These are phyloP conservation scores for Neofelis nebulosa DNA, from an alignment of 2,113 vertebrate species.

Conservation along the genomic window DNA sequence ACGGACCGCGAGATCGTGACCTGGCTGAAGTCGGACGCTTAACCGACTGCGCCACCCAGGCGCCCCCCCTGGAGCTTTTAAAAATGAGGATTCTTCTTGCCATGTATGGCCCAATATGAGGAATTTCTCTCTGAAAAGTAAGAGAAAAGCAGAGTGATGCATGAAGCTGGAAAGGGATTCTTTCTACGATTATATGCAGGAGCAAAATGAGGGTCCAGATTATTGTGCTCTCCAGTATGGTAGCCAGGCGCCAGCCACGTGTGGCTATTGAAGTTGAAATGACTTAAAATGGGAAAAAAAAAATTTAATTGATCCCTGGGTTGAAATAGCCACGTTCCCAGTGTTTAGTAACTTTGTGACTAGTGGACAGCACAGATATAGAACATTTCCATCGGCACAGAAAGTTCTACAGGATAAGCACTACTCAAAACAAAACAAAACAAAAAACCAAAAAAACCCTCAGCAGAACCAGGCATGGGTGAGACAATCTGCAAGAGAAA, in stretches of 20 bases:
- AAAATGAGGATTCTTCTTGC: neutral
- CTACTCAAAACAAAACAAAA: neutral
- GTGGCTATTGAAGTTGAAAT: neutral
- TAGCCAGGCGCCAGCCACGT: neutral
- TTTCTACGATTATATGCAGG: accelerated
- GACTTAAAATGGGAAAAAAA: neutral
- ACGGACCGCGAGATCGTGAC: too few relatives aligned
- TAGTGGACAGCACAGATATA: neutral
- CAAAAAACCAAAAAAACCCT: neutral
- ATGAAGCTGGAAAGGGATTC: neutral
- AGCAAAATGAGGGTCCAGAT: neutral
- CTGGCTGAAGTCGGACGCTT: too few relatives aligned
- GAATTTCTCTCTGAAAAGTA: neutral
- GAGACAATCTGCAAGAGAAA: neutral
- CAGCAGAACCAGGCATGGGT: neutral
- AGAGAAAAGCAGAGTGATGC: neutral
- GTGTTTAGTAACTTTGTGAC: neutral
- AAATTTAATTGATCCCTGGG: neutral
- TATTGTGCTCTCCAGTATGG: neutral
- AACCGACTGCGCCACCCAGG: too few relatives aligned
- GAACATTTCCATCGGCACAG: neutral
- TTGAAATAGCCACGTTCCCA: neutral
- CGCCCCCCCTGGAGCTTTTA: neutral
- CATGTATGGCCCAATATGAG: neutral
- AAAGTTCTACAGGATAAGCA: neutral